Evolutionary conservation across 1,140 invertebrate species (phyloP), one percentile per base, ranked within the genome.

Genomic region (Drosophila chauvacae): DNA sequence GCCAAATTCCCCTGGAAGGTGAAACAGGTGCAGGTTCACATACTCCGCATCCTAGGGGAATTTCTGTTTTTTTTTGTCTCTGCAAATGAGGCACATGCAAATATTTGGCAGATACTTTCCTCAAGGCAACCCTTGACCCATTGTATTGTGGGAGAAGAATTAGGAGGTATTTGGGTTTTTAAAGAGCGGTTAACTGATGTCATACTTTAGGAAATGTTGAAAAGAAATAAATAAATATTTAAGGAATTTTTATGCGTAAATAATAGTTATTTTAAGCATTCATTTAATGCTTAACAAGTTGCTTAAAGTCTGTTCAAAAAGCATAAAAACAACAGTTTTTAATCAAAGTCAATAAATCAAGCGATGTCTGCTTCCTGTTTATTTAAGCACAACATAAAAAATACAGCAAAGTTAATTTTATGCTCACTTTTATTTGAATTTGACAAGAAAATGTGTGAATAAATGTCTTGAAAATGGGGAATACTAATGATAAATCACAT

Each of bases 21-120:
- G 73, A 39, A 80, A 80, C 77, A 81, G 79, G 80, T 77, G 80
- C 61, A 81, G 61, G 51, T 81, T 66, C 60, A 65, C 50, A 20
- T 48, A 14, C 26, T 41, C 2, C 7, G 4, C 7, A 18, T 72
- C 66, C 70, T 72, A 44, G 45, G 53, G 44, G 20, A 39, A 42
- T 37, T 50, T 45, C 1, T 11, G 4, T 56, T 35, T 20, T 53
- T 30, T 13, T n/a, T 28, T 63, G n/a, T 56, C 18, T 18, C n/a
- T 41, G 20, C 6, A 53, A 37, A 39, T 37, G 26, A 20, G 23
- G 28, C 11, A 30, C 23, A 70, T 70, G 68, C 50, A 58, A 70
- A 58, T 71, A 58, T 70, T 28, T 58, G 10, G 18, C 10, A 42
- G 33, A 69, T 39, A 26, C 14, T 26, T 57, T 39, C 28, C 37